A percentile compares a stretch with the other conserved stretches of the same genome.
These are phyloP conservation scores for Halcyon badia DNA, from an alignment of 2,797 vertebrate genomes.

Conservation along the genomic window DNA sequence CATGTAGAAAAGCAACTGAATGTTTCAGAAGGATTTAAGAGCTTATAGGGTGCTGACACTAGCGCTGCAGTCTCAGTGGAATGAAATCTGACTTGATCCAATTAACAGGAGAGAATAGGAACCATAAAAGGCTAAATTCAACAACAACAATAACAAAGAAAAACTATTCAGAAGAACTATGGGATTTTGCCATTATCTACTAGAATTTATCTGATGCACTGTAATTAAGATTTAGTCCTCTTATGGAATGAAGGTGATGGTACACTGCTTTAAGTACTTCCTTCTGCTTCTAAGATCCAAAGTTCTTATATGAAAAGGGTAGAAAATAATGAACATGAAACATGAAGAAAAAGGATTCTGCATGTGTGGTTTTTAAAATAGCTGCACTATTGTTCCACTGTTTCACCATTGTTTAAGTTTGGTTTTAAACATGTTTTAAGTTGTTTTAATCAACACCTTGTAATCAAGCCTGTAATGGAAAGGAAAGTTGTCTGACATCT, in stretches of 20 bases:
- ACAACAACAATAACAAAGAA: background rate
- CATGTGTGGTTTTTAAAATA: background rate
- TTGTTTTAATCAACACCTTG: background rate
- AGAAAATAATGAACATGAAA: background rate
- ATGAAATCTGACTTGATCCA: constrained; percentile 35
- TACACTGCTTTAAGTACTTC: background rate
- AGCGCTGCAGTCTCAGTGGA: background rate
- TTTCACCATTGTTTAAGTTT: background rate
- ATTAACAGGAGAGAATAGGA: background rate
- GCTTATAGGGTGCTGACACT: background rate
- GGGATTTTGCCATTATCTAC: background rate
- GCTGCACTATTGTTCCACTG: rapidly evolving
- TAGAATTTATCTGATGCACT: background rate
- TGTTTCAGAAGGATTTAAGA: constrained; percentile 6
- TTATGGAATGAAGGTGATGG: background rate
- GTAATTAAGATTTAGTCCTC: background rate
- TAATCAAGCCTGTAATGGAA: background rate
- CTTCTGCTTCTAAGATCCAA: background rate
- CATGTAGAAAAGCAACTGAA: background rate
- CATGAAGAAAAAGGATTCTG: background rate
- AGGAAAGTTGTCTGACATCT: background rate
- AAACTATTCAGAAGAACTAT: background rate
- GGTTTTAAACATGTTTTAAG: background rate
- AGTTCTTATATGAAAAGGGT: background rate
- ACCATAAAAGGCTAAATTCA: background rate